A percentile compares a stretch with the other conserved stretches of the same genome.
Conservation (phyloP, 2,113 vertebrate genomes). For the Sterrhoptilus dennistouni region DNA sequence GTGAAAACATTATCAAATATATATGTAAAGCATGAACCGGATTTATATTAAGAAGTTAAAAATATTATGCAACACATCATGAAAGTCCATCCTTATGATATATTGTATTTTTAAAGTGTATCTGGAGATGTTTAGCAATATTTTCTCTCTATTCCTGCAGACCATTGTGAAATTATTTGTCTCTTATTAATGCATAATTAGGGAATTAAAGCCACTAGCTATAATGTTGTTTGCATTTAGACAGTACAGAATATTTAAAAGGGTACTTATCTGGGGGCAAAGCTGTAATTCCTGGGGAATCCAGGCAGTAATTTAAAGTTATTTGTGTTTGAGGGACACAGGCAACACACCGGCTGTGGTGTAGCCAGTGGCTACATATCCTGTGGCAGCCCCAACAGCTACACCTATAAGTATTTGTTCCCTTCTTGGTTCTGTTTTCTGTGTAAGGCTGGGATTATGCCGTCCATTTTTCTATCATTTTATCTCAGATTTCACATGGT, state of each 20-base stretch:
- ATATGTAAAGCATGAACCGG: neutral
- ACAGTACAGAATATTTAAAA: neutral
- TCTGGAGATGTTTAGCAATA: neutral
- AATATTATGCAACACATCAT: neutral
- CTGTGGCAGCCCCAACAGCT: neutral
- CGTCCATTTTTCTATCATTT: neutral
- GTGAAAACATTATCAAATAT: neutral
- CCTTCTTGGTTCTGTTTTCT: neutral
- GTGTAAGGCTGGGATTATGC: neutral
- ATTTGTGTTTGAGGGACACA: neutral
- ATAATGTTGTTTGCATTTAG: neutral
- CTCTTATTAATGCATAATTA: neutral
- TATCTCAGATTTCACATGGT: neutral
- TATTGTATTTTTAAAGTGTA: neutral
- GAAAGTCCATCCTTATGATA: neutral
- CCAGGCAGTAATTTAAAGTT: neutral
- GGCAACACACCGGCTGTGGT: neutral
- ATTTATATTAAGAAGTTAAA: neutral
- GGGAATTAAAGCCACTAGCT: neutral
- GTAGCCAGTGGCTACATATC: neutral
- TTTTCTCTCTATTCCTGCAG: neutral
- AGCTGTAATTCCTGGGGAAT: neutral
- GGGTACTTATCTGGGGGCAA: neutral
- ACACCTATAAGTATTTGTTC: neutral
- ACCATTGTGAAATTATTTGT: neutral